phyloP scores from a whole-genome alignment of 2,797 vertebrate species.

The Myoxocephalus aenaeus region DNA sequence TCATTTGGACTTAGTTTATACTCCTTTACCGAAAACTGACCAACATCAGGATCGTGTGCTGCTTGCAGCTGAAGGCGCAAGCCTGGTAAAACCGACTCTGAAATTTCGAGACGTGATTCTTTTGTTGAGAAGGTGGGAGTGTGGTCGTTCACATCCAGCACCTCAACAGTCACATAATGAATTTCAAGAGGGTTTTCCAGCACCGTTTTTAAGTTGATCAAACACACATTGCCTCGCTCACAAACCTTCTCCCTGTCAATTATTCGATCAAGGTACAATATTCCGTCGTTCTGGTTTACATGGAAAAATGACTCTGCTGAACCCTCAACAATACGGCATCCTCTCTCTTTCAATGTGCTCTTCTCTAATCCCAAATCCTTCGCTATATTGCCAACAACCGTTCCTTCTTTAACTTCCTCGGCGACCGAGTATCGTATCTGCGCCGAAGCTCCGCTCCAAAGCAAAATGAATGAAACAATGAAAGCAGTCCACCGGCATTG shows the following conservation, averaged over 20 bases:
- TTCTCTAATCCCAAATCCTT: slow-evolving; percentile 76
- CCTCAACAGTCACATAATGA: slow-evolving; percentile 81
- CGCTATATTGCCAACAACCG: slow-evolving; percentile 60
- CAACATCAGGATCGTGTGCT: slow-evolving; percentile 79
- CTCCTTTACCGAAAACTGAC: slow-evolving; percentile 74
- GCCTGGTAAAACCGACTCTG: slow-evolving; percentile 60
- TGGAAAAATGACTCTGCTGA: slow-evolving; percentile 71
- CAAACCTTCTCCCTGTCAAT: slow-evolving; percentile 83
- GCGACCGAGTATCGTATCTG: slow-evolving; percentile 77
- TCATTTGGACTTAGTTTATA: slow-evolving; percentile 84
- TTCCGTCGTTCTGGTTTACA: slow-evolving; percentile 81
- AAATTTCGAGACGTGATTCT: slow-evolving; percentile 59
- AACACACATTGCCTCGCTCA: slow-evolving; percentile 66
- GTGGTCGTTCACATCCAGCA: slow-evolving; percentile 85
- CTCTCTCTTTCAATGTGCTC: slow-evolving; percentile 71
- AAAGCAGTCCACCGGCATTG: slow-evolving; percentile 20
- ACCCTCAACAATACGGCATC: slow-evolving; percentile 76
- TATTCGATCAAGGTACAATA: slow-evolving; percentile 75
- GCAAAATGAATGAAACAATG: neutral
- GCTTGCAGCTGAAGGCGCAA: slow-evolving; percentile 79
- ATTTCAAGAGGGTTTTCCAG: slow-evolving; percentile 84
- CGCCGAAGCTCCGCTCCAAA: slow-evolving; percentile 23
- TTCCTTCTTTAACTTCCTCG: slow-evolving; percentile 78
- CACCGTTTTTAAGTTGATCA: slow-evolving; percentile 81
- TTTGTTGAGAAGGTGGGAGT: slow-evolving; percentile 68